These are phyloP conservation scores for Conomelus anceps DNA, from an alignment of 2,888 invertebrate species.

Conservation along the genomic window DNA sequence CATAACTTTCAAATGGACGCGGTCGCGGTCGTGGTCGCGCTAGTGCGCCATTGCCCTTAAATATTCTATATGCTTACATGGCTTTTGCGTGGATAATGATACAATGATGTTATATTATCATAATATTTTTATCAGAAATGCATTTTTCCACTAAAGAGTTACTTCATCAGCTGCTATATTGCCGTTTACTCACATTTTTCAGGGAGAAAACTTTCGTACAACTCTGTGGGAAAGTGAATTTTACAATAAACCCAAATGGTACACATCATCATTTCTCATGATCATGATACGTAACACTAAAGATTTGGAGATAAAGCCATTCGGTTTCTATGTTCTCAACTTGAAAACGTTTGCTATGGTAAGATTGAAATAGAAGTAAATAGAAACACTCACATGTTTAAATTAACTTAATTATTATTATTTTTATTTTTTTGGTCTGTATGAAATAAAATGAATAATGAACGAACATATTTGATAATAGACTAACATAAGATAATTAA, in stretches of 20 bases:
- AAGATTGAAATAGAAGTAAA: not conserved
- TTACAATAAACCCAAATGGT: not conserved
- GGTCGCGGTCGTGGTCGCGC: too few relatives aligned
- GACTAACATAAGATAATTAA: too few relatives aligned
- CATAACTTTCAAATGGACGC: too few relatives aligned
- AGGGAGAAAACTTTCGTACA: not conserved
- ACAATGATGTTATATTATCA: too few relatives aligned
- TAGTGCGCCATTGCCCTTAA: too few relatives aligned
- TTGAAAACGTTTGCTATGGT: not conserved
- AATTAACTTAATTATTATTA: not conserved
- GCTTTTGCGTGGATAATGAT: too few relatives aligned
- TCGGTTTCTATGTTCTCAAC: not conserved
- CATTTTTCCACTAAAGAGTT: not conserved
- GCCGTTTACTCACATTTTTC: not conserved
- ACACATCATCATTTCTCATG: not conserved
- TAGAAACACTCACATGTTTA: too few relatives aligned
- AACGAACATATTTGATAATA: too few relatives aligned
- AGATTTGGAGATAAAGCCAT: not conserved
- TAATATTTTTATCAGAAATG: not conserved
- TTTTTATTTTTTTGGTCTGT: too few relatives aligned
- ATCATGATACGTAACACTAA: not conserved
- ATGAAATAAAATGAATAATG: too few relatives aligned
- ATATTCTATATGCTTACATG: too few relatives aligned
- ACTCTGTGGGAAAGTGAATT: not conserved
- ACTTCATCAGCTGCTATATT: not conserved